Base-by-base conservation (phyloP, 2,888 invertebrate genomes). In the Quadroppia sp. region DNA sequence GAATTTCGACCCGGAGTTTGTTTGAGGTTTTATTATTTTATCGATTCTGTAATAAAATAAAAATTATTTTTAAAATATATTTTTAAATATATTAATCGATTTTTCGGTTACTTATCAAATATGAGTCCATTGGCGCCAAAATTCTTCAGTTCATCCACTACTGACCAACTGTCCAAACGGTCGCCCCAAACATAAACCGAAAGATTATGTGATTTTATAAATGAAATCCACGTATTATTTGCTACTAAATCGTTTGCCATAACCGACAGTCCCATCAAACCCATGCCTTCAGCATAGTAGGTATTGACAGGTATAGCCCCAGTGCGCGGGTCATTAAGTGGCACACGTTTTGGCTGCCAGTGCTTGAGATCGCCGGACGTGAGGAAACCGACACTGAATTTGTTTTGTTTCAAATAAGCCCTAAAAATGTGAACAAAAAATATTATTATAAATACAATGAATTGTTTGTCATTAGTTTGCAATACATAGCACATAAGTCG, bases 351-450 rank as follows among this genome's bases (percentile, higher is more conserved):
- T 36, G 56, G 72, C 45, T 73, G 23, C 48, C 50, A 48, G 28
- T 28, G 28, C 9, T 81, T 82, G 0, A 89, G 88, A 11, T 87
- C 84, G 0, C 90, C 91, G 79, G 93, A 89, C 4, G 95, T 95
- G 76, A 99, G 85, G 82, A 98, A 96, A 86, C 97, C 89, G 9
- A 97, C 92, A 0, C 98, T 98, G 84, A 93, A 99, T 80, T 90
- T 90, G 84, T 97, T 98, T 84, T 99, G 99, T 81, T 99, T 99
- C 79, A 90, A 84, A 30, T 92, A 87, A 78, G 97, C 86, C 84
- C 87, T 87, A 78, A 20, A 81, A n/a, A n/a, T n/a, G 36, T 6
- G 50, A 40, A 71, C 59, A 3, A 32, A 71, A 40, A 23, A 50
- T 13, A 53, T 53, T 7, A 50, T 48, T 28, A 17, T 2, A 56